Conservation (phyloP, 2,888 invertebrate species). For the Drosophila peninsularis region DNA sequence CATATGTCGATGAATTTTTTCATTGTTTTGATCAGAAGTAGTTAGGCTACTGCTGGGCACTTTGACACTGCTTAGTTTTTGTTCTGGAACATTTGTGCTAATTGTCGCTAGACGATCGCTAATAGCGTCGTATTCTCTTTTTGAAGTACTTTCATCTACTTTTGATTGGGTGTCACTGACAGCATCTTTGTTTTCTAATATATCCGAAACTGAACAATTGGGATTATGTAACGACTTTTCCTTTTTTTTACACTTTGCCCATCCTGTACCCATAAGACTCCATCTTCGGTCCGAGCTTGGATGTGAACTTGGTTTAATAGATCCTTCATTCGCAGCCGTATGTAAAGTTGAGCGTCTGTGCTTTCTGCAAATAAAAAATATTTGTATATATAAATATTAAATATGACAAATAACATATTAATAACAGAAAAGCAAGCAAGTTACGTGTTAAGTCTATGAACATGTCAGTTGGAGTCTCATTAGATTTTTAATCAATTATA, state of each 20-base stretch:
- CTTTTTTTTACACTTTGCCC: conserved; percentile 4
- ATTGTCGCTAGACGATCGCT: conserved; percentile 4
- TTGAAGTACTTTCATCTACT: neutral
- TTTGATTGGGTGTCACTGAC: neutral
- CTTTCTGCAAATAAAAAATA: neutral
- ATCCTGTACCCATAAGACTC: conserved; percentile 9
- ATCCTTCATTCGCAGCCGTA: neutral
- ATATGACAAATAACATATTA: neutral
- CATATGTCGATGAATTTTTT: neutral
- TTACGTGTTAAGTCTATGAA: neutral
- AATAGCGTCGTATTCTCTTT: conserved; percentile 5
- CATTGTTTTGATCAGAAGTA: neutral
- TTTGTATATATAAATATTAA: neutral
- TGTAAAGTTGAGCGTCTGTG: neutral
- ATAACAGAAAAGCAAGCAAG: neutral
- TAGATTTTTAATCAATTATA: neutral
- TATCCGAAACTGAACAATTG: neutral
- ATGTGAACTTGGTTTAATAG: neutral
- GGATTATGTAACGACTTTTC: neutral
- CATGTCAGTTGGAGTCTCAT: no score
- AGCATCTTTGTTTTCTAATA: neutral
- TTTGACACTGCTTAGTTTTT: neutral
- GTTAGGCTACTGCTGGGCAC: neutral
- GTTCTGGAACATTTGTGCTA: neutral
- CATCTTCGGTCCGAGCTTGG: neutral